These are phyloP conservation scores for roundworm (Caenorhabditis elegans) DNA, from an alignment of 1,140 invertebrate species.

Conservation along the genomic window WBcel235 BX284603.4:4229001-4229500, in stretches of 20 bases:
- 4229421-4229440: not conserved
- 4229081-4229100: not conserved
- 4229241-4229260: slow-evolving; percentile 1
- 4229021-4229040: not conserved
- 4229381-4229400: slow-evolving; percentile 42
- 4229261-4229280: not conserved
- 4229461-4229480: not conserved
- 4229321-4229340: slow-evolving; percentile 42
- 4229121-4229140: slow-evolving; percentile 17
- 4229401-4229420: slow-evolving; percentile 39
- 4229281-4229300: too few species aligned
- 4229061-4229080: not conserved
- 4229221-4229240: not conserved
- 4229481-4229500: too few species aligned
- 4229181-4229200: not conserved
- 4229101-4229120: not conserved
- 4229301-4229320: slow-evolving; percentile 38
- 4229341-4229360: not conserved
- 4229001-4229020: too few species aligned
- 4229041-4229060: not conserved
- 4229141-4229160: slow-evolving; percentile 18
- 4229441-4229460: not conserved
- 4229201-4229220: not conserved
- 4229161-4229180: not conserved
- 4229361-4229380: slow-evolving; percentile 39